These are phyloP conservation scores for Formicarius rufipectus DNA, from an alignment of 2,113 vertebrate species.

Conservation along the genomic window DNA sequence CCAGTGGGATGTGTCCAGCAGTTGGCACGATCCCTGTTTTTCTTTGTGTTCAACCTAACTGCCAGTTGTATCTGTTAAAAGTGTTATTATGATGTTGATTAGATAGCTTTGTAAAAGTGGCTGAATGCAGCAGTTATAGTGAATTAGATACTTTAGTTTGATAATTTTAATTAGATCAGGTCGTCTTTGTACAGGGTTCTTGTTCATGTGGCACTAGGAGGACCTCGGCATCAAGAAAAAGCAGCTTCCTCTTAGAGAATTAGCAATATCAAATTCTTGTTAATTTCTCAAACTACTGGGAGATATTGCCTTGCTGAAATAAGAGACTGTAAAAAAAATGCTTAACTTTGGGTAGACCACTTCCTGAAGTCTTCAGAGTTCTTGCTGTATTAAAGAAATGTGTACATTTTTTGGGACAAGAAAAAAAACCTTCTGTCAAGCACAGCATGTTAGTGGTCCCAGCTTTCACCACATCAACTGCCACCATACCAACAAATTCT, in stretches of 20 bases:
- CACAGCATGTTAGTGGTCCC: not conserved
- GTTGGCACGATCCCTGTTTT: not conserved
- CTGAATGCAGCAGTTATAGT: not conserved
- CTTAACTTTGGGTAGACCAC: not conserved
- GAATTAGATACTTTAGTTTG: not conserved
- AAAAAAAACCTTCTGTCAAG: not conserved
- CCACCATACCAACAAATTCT: not conserved
- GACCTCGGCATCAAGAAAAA: not conserved
- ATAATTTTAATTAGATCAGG: not conserved
- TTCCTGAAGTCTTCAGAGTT: not conserved
- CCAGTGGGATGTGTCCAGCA: not conserved
- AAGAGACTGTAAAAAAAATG: not conserved
- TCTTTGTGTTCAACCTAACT: not conserved
- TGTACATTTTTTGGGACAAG: not conserved
- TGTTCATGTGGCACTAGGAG: not conserved
- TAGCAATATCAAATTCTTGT: not conserved
- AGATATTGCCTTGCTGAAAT: not conserved
- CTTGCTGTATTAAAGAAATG: not conserved
- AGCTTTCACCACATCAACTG: not conserved
- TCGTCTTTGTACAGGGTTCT: not conserved
- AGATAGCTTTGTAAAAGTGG: not conserved
- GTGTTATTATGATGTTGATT: not conserved
- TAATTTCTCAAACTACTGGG: not conserved
- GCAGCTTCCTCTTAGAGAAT: not conserved
- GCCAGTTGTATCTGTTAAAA: not conserved